Conservation (phyloP, 2,113 vertebrate genomes). For the Lontra canadensis region DNA sequence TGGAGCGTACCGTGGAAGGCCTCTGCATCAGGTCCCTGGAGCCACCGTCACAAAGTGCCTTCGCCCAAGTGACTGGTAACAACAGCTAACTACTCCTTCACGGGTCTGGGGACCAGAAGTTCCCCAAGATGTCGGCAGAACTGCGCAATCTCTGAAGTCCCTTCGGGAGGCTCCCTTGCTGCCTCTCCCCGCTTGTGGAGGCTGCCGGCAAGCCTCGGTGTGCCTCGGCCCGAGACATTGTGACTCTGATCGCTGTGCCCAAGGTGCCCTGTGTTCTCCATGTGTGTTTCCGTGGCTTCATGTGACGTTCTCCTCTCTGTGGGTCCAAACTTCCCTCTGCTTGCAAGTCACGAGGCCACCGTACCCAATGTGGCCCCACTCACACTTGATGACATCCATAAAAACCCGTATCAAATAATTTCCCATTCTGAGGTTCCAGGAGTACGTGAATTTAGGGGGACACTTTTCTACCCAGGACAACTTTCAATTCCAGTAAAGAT, state of each 20-base stretch:
- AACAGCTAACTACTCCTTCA: not conserved
- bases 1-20: no score
- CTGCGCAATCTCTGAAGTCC: fast-evolving
- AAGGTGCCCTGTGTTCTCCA: fast-evolving
- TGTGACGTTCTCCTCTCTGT: not conserved
- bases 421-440: not conserved
- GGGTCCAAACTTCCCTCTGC: not conserved
- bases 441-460: not conserved
- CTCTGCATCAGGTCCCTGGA: not conserved
- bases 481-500: not conserved
- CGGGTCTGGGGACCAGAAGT: not conserved
- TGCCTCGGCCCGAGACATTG: no score
- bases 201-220: not conserved
- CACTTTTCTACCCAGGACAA: not conserved
- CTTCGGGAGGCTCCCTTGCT: not conserved
- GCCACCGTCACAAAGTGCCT: not conserved
- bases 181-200: not conserved
- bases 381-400: not conserved
- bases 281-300: not conserved
- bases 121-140: no score
- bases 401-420: not conserved
- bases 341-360: not conserved
- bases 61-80: not conserved
- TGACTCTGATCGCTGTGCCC: not conserved
- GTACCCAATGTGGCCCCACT: not conserved